Conservation (phyloP, 2,888 invertebrate species). For the Trissoscelio sp. region DNA sequence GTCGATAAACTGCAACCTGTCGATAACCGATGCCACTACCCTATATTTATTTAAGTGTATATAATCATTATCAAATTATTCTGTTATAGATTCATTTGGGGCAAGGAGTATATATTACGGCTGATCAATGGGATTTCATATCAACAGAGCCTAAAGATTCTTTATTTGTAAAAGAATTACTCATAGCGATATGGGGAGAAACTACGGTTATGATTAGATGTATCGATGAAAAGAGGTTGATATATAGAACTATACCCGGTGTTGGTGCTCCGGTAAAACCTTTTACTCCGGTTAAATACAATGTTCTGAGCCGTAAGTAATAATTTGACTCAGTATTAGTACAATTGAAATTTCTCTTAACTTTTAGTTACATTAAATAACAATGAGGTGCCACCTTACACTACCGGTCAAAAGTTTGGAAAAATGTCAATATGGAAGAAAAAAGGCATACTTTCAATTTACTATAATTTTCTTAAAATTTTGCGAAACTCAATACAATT, state of each 20-base stretch:
- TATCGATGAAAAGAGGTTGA: constrained; percentile 1
- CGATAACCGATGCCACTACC: too few species aligned
- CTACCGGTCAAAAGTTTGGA: too few species aligned
- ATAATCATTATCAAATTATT: not conserved
- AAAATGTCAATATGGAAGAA: too few species aligned
- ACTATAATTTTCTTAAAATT: too few species aligned
- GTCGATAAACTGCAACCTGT: too few species aligned
- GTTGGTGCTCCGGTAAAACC: constrained; percentile 2
- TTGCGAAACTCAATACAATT: too few species aligned
- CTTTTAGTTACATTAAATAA: too few species aligned
- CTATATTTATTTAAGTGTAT: too few species aligned
- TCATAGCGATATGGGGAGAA: constrained; percentile 10
- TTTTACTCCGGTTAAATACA: constrained; percentile 11
- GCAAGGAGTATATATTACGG: not conserved
- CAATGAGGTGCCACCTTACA: too few species aligned
- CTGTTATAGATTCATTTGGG: constrained; percentile 16
- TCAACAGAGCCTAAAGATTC: constrained; percentile 22
- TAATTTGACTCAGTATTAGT: not conserved
- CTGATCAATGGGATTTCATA: constrained; percentile 18
- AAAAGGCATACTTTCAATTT: too few species aligned
- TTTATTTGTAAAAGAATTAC: constrained; percentile 24
- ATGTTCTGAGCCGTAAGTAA: constrained; percentile 13
- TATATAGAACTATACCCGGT: not conserved
- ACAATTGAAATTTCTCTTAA: too few species aligned
- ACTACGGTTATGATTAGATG: not conserved